These are phyloP conservation scores for Chaetorhynchus papuensis DNA, from an alignment of 2,113 vertebrate species.

Conservation along the genomic window DNA sequence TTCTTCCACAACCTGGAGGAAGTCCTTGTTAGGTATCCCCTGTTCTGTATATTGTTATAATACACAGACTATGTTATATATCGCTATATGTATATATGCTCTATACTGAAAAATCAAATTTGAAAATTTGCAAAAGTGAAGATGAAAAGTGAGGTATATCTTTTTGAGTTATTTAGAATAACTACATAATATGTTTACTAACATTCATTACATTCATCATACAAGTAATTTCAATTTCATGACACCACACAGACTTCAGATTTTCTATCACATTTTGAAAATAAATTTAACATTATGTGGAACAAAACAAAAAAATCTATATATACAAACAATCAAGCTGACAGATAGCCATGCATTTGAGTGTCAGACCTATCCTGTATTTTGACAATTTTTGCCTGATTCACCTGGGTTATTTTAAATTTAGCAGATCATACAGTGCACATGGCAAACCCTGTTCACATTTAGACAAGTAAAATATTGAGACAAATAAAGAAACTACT, in stretches of 20 bases:
- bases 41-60: not conserved
- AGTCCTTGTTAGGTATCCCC: not conserved
- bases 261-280: not conserved
- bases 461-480: not conserved
- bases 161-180: not conserved
- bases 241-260: not conserved
- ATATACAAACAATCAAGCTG: not conserved
- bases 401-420: not conserved
- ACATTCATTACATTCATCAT: not conserved
- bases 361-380: not conserved
- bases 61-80: not conserved
- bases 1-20: not conserved
- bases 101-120: not conserved
- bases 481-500: not conserved
- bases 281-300: not conserved
- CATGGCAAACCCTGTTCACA: not conserved
- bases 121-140: not conserved
- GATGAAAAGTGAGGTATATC: not conserved
- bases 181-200: not conserved
- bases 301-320: not conserved
- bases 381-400: not conserved
- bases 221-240: not conserved
- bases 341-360: not conserved
- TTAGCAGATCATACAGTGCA: not conserved
- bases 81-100: too few relatives aligned